A percentile compares a stretch with the other conserved stretches of the same genome.
Evolutionary conservation across 2,797 vertebrate genomes (phyloP).

Genomic region (Muscicapa striata): DNA sequence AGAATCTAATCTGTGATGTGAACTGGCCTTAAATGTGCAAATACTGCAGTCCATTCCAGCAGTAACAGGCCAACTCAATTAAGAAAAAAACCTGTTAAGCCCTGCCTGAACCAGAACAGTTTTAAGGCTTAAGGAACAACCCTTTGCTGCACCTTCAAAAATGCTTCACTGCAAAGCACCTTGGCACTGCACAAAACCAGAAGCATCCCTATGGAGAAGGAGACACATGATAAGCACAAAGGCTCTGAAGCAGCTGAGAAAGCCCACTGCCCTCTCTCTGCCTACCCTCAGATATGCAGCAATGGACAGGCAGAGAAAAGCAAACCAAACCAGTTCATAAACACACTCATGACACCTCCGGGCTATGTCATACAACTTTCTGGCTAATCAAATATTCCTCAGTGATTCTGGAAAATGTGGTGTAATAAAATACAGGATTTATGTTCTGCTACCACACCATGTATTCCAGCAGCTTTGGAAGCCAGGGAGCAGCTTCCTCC

Average conservation of each 20-base stretch:
- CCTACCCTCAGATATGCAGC: neutral
- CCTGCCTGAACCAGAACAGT: neutral
- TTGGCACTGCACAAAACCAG: neutral
- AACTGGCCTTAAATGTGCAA: neutral
- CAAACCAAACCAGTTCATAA: fast-evolving
- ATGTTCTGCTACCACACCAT: fast-evolving
- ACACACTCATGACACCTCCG: neutral
- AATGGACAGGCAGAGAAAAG: neutral
- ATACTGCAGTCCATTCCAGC: neutral
- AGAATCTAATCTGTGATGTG: neutral
- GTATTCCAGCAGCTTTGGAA: neutral
- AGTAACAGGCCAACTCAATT: neutral
- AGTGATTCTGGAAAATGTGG: neutral
- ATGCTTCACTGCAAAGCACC: neutral
- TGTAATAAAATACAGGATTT: neutral
- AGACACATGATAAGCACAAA: neutral
- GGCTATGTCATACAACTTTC: neutral
- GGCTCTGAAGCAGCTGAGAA: neutral
- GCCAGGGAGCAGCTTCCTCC: neutral
- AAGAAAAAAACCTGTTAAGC: neutral
- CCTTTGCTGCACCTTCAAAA: neutral
- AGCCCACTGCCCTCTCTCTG: neutral
- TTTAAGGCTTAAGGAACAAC: neutral
- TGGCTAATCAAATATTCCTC: neutral
- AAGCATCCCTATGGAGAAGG: neutral